phyloP scores from a whole-genome alignment of 2,113 vertebrate species.

The Brachyhypopomus occidentalis region DNA sequence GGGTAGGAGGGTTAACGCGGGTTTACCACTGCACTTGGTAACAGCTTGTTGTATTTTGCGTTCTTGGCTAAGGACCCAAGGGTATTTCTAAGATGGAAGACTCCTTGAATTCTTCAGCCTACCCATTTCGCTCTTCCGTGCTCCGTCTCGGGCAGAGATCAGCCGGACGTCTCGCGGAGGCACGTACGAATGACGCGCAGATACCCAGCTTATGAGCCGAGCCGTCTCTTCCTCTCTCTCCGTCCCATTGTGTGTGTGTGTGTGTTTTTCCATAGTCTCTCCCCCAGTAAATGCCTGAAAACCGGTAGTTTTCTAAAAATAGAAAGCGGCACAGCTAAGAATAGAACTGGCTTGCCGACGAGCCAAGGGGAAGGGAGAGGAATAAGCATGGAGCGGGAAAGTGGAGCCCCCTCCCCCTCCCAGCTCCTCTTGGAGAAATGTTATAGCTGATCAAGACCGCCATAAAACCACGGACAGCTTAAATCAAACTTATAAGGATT shows the following conservation, averaged over 20 bases:
- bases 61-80: conserved; percentile 80
- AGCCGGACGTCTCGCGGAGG: conserved; percentile 82
- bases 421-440: not conserved
- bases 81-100: conserved; percentile 87
- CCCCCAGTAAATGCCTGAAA: conserved; percentile 82
- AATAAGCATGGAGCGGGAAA: conserved; percentile 82
- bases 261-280: conserved; percentile 67
- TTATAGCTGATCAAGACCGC: not conserved
- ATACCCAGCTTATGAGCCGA: conserved; percentile 67
- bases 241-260: conserved; percentile 1
- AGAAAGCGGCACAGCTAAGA: conserved; percentile 83
- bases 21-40: conserved; percentile 80
- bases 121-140: conserved; percentile 19
- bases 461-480: not conserved
- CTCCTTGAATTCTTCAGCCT: conserved; percentile 72
- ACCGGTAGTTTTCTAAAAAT: conserved; percentile 87
- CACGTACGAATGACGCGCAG: conserved; percentile 76
- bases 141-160: conserved; percentile 79
- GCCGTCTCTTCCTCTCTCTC: conserved; percentile 59
- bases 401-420: not conserved
- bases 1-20: conserved; percentile 21
- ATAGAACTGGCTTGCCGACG: conserved; percentile 76
- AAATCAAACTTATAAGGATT: conserved; percentile 8
- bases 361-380: conserved; percentile 88
- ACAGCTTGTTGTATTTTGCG: conserved; percentile 87